Evolutionary conservation across 2,113 vertebrate species (phyloP), one percentile per base, ranked within the genome.

Genomic region (Ammodytes marinus): DNA sequence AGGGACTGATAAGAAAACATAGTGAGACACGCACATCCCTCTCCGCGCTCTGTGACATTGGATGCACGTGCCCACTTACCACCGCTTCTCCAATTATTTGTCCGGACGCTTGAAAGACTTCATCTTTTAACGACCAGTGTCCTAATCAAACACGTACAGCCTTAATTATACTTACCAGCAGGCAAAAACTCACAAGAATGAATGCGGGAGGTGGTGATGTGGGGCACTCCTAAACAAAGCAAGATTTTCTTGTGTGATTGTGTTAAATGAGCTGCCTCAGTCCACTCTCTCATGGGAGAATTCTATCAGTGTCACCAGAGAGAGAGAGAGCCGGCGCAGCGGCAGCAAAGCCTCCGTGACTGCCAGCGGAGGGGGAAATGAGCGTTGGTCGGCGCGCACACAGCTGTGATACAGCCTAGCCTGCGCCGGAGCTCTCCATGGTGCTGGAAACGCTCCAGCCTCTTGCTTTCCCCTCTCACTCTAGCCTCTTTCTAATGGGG

Each of bases 391-490:
- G 63, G 61, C 40, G 74, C 80, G 66, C 80, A 76, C 78, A 57
- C 61, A n/a, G 54, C 60, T 68, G 69, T 67, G 65, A 37, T 72
- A 19, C 3, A 53, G 73, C 55, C 19, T 43, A 35, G 39, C 15
- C n/a, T 27, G 69, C 46, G 10, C 58, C 19, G 81, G 89, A 88
- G 90, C 92, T 92, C 85, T 94, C 93, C 91, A 42, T 9, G 89
- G 92, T 91, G 73, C 92, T 93, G 92, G 87, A 92, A 69, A 19
- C 52, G 50, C 84, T 74, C 83, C 79, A 42, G 65, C 65, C 63
- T 54, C 67, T 45, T 40, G 19, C 17, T 13, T 17, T 19, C 10
- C 59, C 19, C 10, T 61, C 1, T 6, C 9, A 4, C 72, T 40
- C 45, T 69, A 59, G 42, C 58, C 58, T 72, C 47, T 61, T n/a